Percentiles rank a stretch among this genome's conserved stretches.
Conservation (phyloP, 2,113 vertebrate species). For the Cyanoramphus novaezelandiae region DNA sequence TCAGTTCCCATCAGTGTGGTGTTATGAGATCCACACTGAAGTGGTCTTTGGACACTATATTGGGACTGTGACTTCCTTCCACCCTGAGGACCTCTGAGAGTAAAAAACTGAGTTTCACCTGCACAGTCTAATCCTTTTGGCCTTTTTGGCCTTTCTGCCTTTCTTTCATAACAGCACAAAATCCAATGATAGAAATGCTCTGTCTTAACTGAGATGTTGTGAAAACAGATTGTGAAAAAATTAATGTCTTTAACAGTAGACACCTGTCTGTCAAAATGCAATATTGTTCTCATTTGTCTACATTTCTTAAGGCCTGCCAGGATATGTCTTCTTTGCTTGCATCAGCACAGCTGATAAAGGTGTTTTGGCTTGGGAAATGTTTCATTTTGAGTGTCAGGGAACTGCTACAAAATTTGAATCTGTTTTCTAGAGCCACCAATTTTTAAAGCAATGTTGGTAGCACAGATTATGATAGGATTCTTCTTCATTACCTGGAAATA, state of each 20-base stretch:
- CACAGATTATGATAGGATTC: background rate
- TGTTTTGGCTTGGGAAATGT: background rate
- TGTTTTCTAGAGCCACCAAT: background rate
- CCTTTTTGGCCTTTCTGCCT: background rate
- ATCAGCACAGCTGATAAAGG: background rate
- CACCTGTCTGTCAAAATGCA: background rate
- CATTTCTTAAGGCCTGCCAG: background rate
- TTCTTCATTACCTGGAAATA: background rate
- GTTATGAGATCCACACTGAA: background rate
- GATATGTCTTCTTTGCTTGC: background rate
- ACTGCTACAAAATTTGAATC: background rate
- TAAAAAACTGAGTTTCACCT: background rate
- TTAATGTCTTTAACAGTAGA: background rate
- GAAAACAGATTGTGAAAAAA: background rate
- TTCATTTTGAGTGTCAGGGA: background rate
- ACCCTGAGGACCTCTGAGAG: background rate
- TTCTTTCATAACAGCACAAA: background rate
- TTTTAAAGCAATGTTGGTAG: background rate
- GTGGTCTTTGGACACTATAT: background rate
- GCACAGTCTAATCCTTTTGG: background rate
- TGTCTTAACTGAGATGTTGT: background rate
- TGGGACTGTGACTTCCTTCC: background rate
- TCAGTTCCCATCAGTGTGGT: accelerated
- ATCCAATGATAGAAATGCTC: background rate
- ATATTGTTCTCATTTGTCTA: background rate